Percentiles rank a stretch among this genome's conserved stretches.
Evolutionary conservation across 2,888 invertebrate genomes (phyloP).

Genomic region (Caenorhabditis wallacei): DNA sequence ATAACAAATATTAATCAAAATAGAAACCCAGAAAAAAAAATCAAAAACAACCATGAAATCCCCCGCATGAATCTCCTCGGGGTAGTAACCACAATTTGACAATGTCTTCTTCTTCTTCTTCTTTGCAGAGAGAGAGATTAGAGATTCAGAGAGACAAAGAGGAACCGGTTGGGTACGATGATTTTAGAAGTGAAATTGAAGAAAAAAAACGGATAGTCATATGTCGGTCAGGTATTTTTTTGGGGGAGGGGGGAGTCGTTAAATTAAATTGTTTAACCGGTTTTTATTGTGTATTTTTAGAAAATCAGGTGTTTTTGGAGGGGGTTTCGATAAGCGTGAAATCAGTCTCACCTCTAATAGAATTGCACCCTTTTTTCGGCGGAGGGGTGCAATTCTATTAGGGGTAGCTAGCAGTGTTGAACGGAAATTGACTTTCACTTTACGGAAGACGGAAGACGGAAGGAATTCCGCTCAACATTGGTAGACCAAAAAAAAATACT

Average conservation of each 20-base stretch:
- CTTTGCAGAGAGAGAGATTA: neutral
- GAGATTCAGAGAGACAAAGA: conserved; percentile 2
- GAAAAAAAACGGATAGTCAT: conserved; percentile 16
- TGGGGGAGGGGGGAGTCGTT: neutral
- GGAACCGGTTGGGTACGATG: conserved; percentile 18
- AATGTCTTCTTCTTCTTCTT: too few species aligned
- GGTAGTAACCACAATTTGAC: conserved; percentile 14
- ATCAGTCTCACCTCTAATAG: too few species aligned
- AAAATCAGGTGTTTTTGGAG: too few species aligned
- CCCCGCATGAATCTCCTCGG: neutral
- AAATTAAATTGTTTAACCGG: neutral
- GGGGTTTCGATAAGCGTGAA: too few species aligned
- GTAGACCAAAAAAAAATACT: too few species aligned
- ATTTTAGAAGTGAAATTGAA: neutral
- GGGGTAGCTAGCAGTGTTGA: too few species aligned
- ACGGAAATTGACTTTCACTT: too few species aligned
- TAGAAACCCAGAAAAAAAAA: conserved; percentile 9
- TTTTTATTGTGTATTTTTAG: neutral
- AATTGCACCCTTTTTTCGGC: too few species aligned
- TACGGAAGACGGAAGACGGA: too few species aligned
- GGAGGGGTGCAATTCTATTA: too few species aligned
- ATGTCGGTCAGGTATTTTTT: conserved; percentile 18
- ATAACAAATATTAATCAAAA: too few species aligned
- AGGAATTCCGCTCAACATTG: too few species aligned
- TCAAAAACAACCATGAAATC: conserved; percentile 8